These are phyloP conservation scores for Apotomis turbidana DNA, from an alignment of 2,888 invertebrate genomes.

Conservation along the genomic window DNA sequence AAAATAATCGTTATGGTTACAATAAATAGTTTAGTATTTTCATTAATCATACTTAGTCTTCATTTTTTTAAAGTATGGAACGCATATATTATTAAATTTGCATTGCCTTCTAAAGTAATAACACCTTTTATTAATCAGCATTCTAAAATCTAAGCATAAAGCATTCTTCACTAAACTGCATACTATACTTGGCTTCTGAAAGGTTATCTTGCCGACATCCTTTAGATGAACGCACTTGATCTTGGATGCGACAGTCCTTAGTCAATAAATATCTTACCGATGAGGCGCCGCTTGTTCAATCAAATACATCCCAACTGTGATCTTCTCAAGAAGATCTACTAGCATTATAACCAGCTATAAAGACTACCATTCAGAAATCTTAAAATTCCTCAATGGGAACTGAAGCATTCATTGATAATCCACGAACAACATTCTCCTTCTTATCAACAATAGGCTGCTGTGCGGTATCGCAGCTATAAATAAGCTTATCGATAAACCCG, in stretches of 20 bases:
- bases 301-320: background rate
- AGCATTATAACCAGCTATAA: background rate
- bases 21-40: too few species aligned
- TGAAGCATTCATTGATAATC: slow-evolving; percentile 5
- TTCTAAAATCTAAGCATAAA: too few species aligned
- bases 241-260: background rate
- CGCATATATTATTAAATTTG: too few species aligned
- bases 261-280: background rate
- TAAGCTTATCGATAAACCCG: slow-evolving; percentile 28
- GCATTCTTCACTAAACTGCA: too few species aligned
- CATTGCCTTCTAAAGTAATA: too few species aligned
- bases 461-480: slow-evolving; percentile 33
- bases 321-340: background rate
- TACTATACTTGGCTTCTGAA: background rate
- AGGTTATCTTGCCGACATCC: background rate
- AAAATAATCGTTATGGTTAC: too few species aligned
- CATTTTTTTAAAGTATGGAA: too few species aligned
- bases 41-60: too few species aligned
- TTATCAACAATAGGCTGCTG: slow-evolving; percentile 30
- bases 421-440: slow-evolving; percentile 30
- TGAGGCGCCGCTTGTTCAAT: background rate
- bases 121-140: too few species aligned
- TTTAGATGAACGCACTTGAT: background rate
- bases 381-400: background rate
- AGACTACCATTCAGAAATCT: background rate